Percentiles rank a stretch among this genome's conserved stretches.
phyloP scores from a whole-genome alignment of 2,888 invertebrate species.

The Geophilus truncorum region DNA sequence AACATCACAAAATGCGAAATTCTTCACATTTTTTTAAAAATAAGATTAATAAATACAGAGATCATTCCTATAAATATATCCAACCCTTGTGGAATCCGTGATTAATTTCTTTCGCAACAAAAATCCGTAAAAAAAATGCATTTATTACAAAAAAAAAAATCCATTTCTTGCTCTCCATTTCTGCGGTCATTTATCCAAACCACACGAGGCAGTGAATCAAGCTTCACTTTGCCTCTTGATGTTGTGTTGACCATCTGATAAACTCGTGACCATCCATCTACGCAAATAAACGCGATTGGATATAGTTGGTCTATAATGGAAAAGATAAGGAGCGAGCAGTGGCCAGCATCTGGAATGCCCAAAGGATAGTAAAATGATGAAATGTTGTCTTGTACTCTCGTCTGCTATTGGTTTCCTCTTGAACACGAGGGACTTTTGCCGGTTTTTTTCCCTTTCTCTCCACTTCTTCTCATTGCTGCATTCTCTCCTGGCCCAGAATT shows the following conservation, averaged over 20 bases:
- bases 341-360: neutral
- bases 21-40: neutral
- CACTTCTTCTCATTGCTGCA: neutral
- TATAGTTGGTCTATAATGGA: conserved; percentile 1
- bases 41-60: neutral
- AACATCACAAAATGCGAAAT: too few relatives aligned
- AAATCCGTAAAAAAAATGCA: neutral
- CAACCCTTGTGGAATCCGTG: neutral
- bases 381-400: conserved; percentile 15
- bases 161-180: neutral
- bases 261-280: conserved; percentile 21
- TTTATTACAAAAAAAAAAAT: neutral
- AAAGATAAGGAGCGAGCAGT: neutral
- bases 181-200: conserved; percentile 10
- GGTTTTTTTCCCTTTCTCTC: neutral
- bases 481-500: neutral
- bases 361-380: conserved; percentile 18
- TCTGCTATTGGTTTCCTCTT: neutral
- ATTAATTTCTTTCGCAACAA: neutral
- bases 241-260: conserved; percentile 27
- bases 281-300: conserved; percentile 27
- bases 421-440: neutral
- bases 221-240: conserved; percentile 25
- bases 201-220: conserved; percentile 6
- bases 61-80: too few relatives aligned